Base-by-base conservation (phyloP, 1,140 invertebrate genomes). In the Pseudomyrmex pallidus region DNA sequence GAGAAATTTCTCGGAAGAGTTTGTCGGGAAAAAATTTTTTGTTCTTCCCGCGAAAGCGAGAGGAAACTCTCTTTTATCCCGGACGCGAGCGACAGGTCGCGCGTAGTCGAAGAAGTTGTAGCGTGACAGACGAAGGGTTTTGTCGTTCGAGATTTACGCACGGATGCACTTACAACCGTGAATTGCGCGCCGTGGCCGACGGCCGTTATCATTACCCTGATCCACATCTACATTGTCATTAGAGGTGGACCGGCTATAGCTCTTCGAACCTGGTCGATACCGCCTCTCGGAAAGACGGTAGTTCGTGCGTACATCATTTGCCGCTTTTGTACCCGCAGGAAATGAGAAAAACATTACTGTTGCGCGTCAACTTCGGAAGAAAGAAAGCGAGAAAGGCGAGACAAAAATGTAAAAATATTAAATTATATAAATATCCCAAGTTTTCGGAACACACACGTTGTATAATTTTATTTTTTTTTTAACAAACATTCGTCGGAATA, bases 191-290 rank as follows among this genome's bases (percentile, higher is more conserved):
- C 90, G 84, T 87, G 87, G 74, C 86, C 83, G 89, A 84, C 64
- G 62, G 82, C 85, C 87, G 91, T 92, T 88, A 92, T 92, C 91
- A 91, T 90, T 89, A 92, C 82, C 72, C 84, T 86, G 90, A 92
- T 92, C 90, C 87, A 91, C 89, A 92, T 91, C 90, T 90, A 89
- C 90, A 91, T 92, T 93, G 92, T 93, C 92, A 93, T 93, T 93
- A 80, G 35, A 90, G 89, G 83, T 85, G 87, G 84, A 77, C 83
- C 84, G 35, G 85, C 73, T 44, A 74, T 74, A 72, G 66, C 70
- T 86, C 56, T 70, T 86, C 70, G 70, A 88, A 73, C 70, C 64
- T 62, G 13, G n/a, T 74, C 35, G 54, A 57, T 66, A 76, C 66
- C 80, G 66, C 72, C 72, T 62, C 56, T 76, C 48, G 52, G 54